Evolutionary conservation across 1,140 invertebrate species (phyloP).

Genomic region (Druon quercuslanigerum): DNA sequence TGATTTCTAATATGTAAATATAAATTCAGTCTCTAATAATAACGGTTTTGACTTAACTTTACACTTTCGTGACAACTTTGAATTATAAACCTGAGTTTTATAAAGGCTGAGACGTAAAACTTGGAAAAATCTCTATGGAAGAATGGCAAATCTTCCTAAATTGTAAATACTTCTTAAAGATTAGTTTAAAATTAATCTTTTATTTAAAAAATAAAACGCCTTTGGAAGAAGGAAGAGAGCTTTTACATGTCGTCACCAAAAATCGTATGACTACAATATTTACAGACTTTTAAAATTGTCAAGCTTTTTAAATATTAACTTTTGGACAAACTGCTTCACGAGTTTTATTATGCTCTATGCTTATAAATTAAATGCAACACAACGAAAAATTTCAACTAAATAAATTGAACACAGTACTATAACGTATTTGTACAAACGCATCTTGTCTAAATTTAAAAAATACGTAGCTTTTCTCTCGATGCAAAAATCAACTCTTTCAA

Average conservation of each 20-base stretch:
- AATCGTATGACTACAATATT: too few species aligned
- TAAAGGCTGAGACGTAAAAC: neutral
- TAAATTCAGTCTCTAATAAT: neutral
- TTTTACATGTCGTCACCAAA: too few species aligned
- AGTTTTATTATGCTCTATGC: neutral
- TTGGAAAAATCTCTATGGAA: neutral
- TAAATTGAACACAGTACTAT: slow-evolving; percentile 17
- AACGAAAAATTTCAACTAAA: neutral
- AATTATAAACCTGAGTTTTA: neutral
- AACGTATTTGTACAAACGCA: neutral
- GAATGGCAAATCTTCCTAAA: neutral
- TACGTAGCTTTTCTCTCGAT: neutral
- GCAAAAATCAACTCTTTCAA: neutral
- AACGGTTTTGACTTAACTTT: neutral
- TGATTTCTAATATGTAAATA: neutral
- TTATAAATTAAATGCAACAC: slow-evolving; percentile 4
- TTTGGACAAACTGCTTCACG: too few species aligned
- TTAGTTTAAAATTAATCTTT: neutral
- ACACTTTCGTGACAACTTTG: neutral
- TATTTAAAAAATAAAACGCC: neutral
- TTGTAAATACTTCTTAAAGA: neutral
- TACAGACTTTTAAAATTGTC: too few species aligned
- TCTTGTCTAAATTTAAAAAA: neutral
- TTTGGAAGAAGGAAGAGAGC: too few species aligned
- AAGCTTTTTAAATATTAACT: too few species aligned